A percentile compares a stretch with the other conserved stretches of the same genome.
Conservation (phyloP, 2,113 vertebrate genomes). For the Centropus bengalensis region DNA sequence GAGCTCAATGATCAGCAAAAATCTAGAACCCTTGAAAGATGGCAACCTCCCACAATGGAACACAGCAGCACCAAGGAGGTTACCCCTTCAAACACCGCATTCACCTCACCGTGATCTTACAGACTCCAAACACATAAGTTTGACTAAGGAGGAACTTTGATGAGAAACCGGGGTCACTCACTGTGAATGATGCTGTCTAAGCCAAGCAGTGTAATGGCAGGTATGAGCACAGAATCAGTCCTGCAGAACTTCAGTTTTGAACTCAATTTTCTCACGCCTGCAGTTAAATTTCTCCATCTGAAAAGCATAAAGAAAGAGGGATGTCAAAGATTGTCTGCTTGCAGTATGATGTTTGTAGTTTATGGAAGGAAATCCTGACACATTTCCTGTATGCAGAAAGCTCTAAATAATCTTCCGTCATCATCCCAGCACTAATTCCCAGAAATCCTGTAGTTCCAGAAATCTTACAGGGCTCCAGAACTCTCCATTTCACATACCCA, state of each 20-base stretch:
- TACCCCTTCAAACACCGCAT: background rate
- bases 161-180: background rate
- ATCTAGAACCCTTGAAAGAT: background rate
- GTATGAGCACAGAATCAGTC: background rate
- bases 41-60: background rate
- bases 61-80: background rate
- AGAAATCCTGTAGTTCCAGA: background rate
- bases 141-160: background rate
- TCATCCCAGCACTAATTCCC: background rate
- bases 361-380: background rate
- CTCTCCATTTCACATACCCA: background rate
- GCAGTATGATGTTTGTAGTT: background rate
- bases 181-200: background rate
- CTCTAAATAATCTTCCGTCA: background rate
- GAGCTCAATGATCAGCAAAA: background rate
- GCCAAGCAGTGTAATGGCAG: background rate
- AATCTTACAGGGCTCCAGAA: background rate
- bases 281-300: background rate
- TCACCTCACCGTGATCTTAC: background rate
- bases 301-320: background rate
- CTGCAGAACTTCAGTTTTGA: background rate
- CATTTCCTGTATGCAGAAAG: background rate
- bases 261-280: background rate
- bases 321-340: background rate
- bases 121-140: background rate